phyloP scores from a whole-genome alignment of 2,888 invertebrate genomes.

The Eugnorisma glareosa region DNA sequence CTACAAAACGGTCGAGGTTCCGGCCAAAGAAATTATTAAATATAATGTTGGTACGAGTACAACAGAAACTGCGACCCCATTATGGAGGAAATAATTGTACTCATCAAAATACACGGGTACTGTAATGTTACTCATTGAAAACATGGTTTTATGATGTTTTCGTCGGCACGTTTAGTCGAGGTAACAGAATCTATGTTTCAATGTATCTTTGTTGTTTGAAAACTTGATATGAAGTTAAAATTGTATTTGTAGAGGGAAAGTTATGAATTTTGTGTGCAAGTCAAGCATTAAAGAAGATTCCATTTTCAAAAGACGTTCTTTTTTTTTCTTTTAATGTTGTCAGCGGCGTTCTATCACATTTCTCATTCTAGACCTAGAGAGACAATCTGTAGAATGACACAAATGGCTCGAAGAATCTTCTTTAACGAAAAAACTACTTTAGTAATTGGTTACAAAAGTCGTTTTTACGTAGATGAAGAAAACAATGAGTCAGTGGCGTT shows the following conservation, averaged over 20 bases:
- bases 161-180: not conserved
- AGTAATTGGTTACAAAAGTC: too few relatives aligned
- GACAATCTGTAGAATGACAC: not conserved
- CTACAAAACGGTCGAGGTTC: slow-evolving; percentile 19
- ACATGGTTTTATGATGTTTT: slow-evolving; percentile 1
- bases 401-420: not conserved
- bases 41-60: slow-evolving; percentile 40
- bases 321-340: not conserved
- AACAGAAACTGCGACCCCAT: slow-evolving; percentile 30
- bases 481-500: not conserved
- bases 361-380: not conserved
- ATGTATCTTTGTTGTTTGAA: not conserved
- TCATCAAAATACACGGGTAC: slow-evolving; percentile 30
- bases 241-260: not conserved
- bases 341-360: too few relatives aligned
- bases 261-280: not conserved
- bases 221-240: slow-evolving; percentile 4
- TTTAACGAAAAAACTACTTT: too few relatives aligned
- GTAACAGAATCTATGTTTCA: slow-evolving; percentile 22
- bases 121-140: not conserved
- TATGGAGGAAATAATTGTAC: slow-evolving; percentile 39
- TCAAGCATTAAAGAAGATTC: not conserved
- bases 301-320: not conserved
- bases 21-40: slow-evolving; percentile 45
- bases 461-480: not conserved